Evolutionary conservation across 2,113 vertebrate species (phyloP), one percentile per base, ranked within the genome.

Genomic region (Centropus unirufus): DNA sequence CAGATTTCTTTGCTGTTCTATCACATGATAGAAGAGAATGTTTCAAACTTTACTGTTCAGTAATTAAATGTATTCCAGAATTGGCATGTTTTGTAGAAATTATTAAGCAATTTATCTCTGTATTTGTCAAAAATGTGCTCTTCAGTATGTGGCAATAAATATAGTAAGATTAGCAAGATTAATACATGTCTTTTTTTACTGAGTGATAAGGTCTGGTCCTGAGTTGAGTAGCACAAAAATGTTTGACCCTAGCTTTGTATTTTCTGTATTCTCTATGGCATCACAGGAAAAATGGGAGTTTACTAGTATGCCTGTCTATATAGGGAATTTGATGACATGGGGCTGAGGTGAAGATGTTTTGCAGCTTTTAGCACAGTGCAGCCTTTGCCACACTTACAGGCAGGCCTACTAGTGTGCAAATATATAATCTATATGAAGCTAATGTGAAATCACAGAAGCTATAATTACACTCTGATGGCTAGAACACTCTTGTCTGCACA

Each of bases 271-370:
- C 26, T 78, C 15, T 39, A 0, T 55, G 34, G n/a, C 40, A 46
- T 62, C 12, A 16, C 1, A 1, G n/a, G 20, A 42, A 24, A 29
- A 54, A 12, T 5, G 2, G 3, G 10, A 77, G 6, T n/a, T 81
- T 9, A 42, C 7, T 58, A 2, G 7, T 62, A 84, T 54, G 7
- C 11, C 3, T 42, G 12, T 55, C 14, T 75, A 2, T 49, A 5
- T 11, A 46, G 61, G 39, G 42, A 67, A 61, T 92, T 90, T 26
- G 20, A 68, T 72, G 19, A 11, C 36, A 24, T 1, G 1, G 18
- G 9, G 6, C 21, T 69, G 15, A 61, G 7, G 11, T 66, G 27
- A 66, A 62, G 30, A 58, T 30, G 9, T 59, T 74, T 49, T 7
- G 3, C 42, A 59, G 0, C 30, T 78, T 66, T 10, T 40, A 18